Evolutionary conservation across 2,797 vertebrate species (phyloP).

Genomic region (Pantherophis alleghaniensis): DNA sequence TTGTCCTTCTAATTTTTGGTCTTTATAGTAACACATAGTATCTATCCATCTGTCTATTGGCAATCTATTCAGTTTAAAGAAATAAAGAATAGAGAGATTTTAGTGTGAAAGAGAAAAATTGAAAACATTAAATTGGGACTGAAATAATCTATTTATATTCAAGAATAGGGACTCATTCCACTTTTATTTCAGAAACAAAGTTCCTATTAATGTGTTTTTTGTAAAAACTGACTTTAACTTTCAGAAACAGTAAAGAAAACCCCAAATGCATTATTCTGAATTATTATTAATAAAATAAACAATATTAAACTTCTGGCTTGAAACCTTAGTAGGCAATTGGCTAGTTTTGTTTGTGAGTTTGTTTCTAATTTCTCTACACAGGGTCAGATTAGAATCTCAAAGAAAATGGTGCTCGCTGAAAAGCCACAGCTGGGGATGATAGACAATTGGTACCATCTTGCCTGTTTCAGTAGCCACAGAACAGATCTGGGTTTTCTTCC

Average conservation of each 20-base stretch:
- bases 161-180: background rate
- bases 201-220: background rate
- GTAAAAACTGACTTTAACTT: background rate
- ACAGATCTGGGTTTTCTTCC: slow-evolving; percentile 88
- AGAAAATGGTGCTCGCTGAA: slow-evolving; percentile 91
- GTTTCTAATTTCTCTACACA: slow-evolving; percentile 49
- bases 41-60: too few relatives aligned
- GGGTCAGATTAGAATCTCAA: slow-evolving; percentile 94
- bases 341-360: background rate
- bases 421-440: slow-evolving; percentile 97
- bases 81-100: background rate
- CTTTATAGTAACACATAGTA: too few relatives aligned
- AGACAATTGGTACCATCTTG: slow-evolving; percentile 96
- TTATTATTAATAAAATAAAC: too few relatives aligned
- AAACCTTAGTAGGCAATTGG: background rate
- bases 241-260: background rate
- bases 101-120: background rate
- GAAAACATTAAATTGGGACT: background rate
- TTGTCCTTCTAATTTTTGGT: background rate
- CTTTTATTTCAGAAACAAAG: background rate
- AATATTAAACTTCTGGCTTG: background rate
- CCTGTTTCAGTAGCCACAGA: slow-evolving; percentile 86
- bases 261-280: background rate
- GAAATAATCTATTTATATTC: background rate
- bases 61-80: too few relatives aligned